phyloP scores from a whole-genome alignment of 2,113 vertebrate species.

The Paracanthobrama guichenoti region DNA sequence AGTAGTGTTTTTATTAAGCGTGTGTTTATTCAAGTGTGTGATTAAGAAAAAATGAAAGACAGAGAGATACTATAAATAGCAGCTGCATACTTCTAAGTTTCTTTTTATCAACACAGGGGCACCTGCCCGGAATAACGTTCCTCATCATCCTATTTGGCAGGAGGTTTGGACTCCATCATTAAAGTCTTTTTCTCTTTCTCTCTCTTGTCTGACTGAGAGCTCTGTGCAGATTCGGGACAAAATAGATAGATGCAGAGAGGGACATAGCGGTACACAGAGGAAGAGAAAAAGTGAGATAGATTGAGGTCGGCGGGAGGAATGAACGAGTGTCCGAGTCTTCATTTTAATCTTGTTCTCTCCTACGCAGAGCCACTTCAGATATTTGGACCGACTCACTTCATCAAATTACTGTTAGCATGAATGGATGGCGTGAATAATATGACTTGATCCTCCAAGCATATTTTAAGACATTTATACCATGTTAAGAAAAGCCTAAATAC shows the following conservation, averaged over 20 bases:
- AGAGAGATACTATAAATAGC: conserved; percentile 68
- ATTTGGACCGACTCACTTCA: not conserved
- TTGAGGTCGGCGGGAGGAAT: conserved; percentile 14
- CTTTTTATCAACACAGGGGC: conserved; percentile 69
- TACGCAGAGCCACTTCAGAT: not conserved
- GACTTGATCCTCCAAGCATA: not conserved
- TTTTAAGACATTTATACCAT: conserved; percentile 26
- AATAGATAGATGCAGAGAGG: conserved; percentile 1
- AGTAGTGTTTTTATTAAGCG: not conserved
- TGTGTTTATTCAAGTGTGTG: not conserved
- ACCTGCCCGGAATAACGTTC: conserved; percentile 67
- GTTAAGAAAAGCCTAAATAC: not conserved
- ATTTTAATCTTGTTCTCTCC: conserved; percentile 26
- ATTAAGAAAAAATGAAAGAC: not conserved
- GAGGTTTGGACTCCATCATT: conserved; percentile 56
- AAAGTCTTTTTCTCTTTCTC: conserved; percentile 31
- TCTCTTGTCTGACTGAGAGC: conserved; percentile 47
- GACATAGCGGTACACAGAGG: no score
- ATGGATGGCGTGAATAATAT: conserved; percentile 9
- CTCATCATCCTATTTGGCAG: conserved; percentile 72
- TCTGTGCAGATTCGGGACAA: not conserved
- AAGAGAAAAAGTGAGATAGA: conserved; percentile 26
- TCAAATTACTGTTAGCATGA: conserved; percentile 15
- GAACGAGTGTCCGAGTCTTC: conserved; percentile 11
- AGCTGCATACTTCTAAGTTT: conserved; percentile 65